Base-by-base conservation (phyloP, 2,888 invertebrate genomes). In the Acanthosepion lycidas region DNA sequence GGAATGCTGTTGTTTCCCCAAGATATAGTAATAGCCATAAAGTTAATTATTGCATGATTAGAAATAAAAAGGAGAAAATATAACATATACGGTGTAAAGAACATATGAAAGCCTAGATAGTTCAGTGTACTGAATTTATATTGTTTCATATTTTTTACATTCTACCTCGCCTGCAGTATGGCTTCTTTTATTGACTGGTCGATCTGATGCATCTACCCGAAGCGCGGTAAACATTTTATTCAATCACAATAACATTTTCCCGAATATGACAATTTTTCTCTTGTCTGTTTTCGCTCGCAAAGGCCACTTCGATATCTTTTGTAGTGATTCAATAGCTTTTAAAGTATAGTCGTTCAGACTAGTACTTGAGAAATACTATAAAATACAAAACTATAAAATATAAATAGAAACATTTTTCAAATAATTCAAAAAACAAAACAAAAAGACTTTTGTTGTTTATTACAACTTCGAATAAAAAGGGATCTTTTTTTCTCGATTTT, bases 221-320 rank as follows among this genome's bases (percentile, higher is more conserved):
- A 9, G 78, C n/a, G 3, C 3, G 18, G 78, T 9, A n/a, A 78
- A 78, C 78, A n/a, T 78, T 78, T 78, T 78, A 59, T 59, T 59
- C 59, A 59, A 59, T 59, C 59, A 59, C 20, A 23, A 6, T 8
- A n/a, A 28, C 28, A 8, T n/a, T 78, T 78, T n/a, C 4, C 18
- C n/a, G 28, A n/a, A 78, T n/a, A n/a, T n/a, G 0, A 78, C 9
- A n/a, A 28, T n/a, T n/a, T 3, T n/a, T n/a, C 78, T 78, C 78
- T n/a, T 78, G 1, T 78, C 12, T 78, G 28, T n/a, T 78, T 78
- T n/a, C 12, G 78, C 28, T 78, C 78, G n/a, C 78, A 78, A n/a
- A n/a, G 78, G 28, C 78, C n/a, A 78, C n/a, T 78, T 78, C 78
- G 78, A n/a, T 78, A 78, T 78, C 78, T n/a, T 78, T 78, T 78